Percentiles rank a stretch among this genome's conserved stretches.
These are phyloP conservation scores for Scophthalmus maximus DNA, from an alignment of 2,113 vertebrate genomes.

Conservation along the genomic window DNA sequence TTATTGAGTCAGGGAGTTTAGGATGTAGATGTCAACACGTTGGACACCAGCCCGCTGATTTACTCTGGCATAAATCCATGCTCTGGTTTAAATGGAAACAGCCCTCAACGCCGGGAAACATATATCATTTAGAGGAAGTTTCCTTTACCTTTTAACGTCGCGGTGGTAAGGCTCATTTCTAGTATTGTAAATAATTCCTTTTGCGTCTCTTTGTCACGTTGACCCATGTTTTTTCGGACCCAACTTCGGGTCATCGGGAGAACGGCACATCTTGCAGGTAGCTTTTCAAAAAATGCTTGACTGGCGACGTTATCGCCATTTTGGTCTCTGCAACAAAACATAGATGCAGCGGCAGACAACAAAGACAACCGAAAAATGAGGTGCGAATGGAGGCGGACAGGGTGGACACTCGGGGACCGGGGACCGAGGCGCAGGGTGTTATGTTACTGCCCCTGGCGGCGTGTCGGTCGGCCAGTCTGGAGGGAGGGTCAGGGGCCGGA, in stretches of 20 bases:
- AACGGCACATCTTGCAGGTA: too few species aligned
- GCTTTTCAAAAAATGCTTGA: too few species aligned
- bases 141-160: constrained; percentile 29
- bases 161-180: constrained; percentile 32
- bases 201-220: too few species aligned
- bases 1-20: constrained; percentile 64
- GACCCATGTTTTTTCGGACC: too few species aligned
- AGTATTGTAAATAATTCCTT: neutral
- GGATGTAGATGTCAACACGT: constrained; percentile 71
- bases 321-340: neutral
- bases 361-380: constrained; percentile 4
- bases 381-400: constrained; percentile 13
- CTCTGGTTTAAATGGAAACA: constrained; percentile 69
- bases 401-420: neutral
- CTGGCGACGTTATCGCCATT: too few species aligned
- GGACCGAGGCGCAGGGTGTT: constrained; percentile 11
- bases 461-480: constrained; percentile 54
- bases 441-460: constrained; percentile 52
- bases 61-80: constrained; percentile 71
- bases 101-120: neutral
- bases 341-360: neutral
- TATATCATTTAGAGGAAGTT: constrained; percentile 54
- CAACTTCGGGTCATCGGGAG: too few species aligned
- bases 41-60: constrained; percentile 58
- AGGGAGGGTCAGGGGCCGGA: constrained; percentile 51